Evolutionary conservation across 1,140 invertebrate species (phyloP), one percentile per base, ranked within the genome.

Genomic region (Solen grandis): DNA sequence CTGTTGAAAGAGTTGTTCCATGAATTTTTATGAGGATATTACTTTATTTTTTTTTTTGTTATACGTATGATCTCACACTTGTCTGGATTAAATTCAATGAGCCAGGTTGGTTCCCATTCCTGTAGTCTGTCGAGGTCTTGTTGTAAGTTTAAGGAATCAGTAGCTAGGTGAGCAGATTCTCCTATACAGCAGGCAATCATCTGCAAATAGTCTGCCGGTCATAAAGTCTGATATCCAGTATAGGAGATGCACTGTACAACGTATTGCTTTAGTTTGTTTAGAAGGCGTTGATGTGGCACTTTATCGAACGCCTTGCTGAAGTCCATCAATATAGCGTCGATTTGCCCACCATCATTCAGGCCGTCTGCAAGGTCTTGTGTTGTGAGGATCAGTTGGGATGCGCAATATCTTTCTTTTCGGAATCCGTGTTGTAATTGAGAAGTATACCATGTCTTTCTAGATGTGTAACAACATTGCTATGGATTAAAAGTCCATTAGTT

Each of bases 61-160:
- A 78, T 50, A 0, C 52, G 31, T 5, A 73, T 27, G 25, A 83
- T 55, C 25, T 73, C 63, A 68, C 54, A 68, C n/a, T 77, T 82
- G 16, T 55, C 8, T 25, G 81, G 73, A 52, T 73, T 78, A 57
- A 79, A 83, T n/a, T 31, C 19, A 66, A 78, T 78, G 33, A 68
- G 27, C 75, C 57, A 83, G 2, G 69, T 33, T 5, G 54, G 50
- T 72, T 77, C 65, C 74, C 59, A 83, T 78, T 72, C 22, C 55
- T 83, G 59, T 5, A 82, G 59, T 10, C 38, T 31, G 25, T 62
- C 59, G 5, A 79, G 52, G 35, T 80, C 66, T 35, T 46, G 14
- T 55, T 80, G 77, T 3, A 80, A 36, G 55, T 25, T 3, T 54
- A 31, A 3, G 66, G 50, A 5, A 13, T 63, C 60, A 5, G 2